Evolutionary conservation across 2,888 invertebrate genomes (phyloP), one percentile per base, ranked within the genome.

Genomic region (Trachelus iudaicus): DNA sequence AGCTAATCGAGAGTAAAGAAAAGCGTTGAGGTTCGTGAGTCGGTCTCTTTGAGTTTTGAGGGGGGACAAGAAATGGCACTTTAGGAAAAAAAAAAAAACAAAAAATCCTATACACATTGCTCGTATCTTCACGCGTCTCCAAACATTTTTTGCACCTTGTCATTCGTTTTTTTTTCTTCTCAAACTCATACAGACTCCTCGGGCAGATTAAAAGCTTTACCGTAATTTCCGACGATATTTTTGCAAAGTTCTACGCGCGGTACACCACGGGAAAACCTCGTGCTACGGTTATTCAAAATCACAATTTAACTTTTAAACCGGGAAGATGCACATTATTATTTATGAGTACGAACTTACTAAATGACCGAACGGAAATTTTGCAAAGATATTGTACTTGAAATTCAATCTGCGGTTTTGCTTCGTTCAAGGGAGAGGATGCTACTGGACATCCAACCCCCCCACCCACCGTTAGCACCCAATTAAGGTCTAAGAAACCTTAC

Each of bases 401-500:
- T 23, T 23, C 0, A 56, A 23, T 6, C 9, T 6, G 23, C 23
- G 23, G 23, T 9, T 23, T 23, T 56, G 56, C 56, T 23, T 56
- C 40, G 40, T 56, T 56, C 9, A 23, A 56, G 1, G 9, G 56
- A 56, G 23, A 56, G 6, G 56, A 56, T 56, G 23, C 2, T 56
- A 23, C 23, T 6, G 56, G 56, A 23, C 23, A 56, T 23, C 37
- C 11, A 3, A 3, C 12, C 35, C 35, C 11, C 40, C 15, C 40
- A 15, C 13, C 37, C 23, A 15, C 71, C 12, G 6, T 71, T 71
- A 71, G 71, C 71, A 71, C 15, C 31, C 31, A 71, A 71, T 71
- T 71, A 71, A 71, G 71, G 71, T 71, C 71, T 71, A 71, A 71
- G 71, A 23, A 71, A 71, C 31, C 71, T 71, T 31, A 31, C 71